A percentile compares a stretch with the other conserved stretches of the same genome.
Conservation (phyloP, 2,797 vertebrate species). For the Hippoglossus hippoglossus region DNA sequence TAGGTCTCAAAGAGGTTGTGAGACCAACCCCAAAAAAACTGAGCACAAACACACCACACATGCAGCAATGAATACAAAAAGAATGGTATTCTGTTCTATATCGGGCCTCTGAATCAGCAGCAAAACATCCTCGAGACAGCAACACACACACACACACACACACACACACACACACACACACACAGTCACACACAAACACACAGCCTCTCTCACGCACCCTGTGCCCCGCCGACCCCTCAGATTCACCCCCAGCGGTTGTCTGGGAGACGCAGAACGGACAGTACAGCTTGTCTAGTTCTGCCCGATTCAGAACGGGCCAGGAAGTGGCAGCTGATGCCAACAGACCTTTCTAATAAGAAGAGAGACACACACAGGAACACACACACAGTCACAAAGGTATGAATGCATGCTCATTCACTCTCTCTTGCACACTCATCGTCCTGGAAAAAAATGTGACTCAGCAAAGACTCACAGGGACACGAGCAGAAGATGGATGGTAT, state of each 20-base stretch:
- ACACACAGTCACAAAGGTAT: conserved; percentile 22
- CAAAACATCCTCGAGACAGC: conserved; percentile 59
- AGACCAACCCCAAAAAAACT: conserved; percentile 1
- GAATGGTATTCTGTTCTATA: conserved; percentile 57
- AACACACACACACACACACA: conserved; percentile 37
- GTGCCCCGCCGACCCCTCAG: conserved; percentile 52
- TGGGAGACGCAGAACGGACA: conserved; percentile 61
- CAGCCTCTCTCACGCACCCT: conserved; percentile 20
- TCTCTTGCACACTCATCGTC: conserved; percentile 28
- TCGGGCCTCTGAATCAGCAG: conserved; percentile 65
- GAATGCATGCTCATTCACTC: conserved; percentile 27
- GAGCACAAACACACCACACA: conserved; percentile 31
- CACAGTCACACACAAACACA: conserved; percentile 18
- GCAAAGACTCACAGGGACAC: conserved; percentile 43
- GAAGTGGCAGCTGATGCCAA: conserved; percentile 52
- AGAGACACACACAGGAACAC: conserved; percentile 22
- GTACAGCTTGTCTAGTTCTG: conserved; percentile 52
- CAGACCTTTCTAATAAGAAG: conserved; percentile 49
- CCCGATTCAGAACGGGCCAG: conserved; percentile 43
- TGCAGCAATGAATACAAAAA: conserved; percentile 24
- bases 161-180: conserved; percentile 30
- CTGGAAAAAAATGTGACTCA: conserved; percentile 67
- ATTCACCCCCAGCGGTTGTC: conserved; percentile 61
- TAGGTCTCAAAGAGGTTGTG: not conserved
- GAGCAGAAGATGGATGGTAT: conserved; percentile 48